Base-by-base conservation (phyloP, 2,888 invertebrate species). In the Carpatolechia fugitivella region DNA sequence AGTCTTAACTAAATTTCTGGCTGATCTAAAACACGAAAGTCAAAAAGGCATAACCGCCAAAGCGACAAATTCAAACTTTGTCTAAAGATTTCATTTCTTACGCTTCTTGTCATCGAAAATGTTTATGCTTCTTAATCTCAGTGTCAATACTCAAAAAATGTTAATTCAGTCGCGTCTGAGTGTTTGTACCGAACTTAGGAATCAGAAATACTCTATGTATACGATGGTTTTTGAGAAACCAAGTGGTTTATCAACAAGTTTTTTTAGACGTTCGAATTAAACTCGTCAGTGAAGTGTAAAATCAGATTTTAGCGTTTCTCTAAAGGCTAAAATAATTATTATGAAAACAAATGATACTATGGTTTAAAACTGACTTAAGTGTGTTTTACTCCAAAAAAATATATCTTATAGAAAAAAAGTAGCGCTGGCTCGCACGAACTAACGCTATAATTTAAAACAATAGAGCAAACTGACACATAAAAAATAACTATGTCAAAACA, bases 131-230 rank as follows among this genome's bases (percentile, higher is more conserved):
- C 67, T 69, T 74, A 82, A 78, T 77, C 79, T 73, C 71, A 70
- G 56, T 73, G 79, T 81, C 74, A 82, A 85, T 78, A 85, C 68
- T 70, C 61, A 60, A 67, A 71, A 71, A 76, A 76, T 72, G 76
- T 76, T 74, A 73, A 74, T 76, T 78, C 76, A 75, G 72, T 61
- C 57, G 61, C 67, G 64, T 54, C 30, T 48, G 55, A 84, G 82
- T 84, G 82, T 82, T 82, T 82, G 78, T 73, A 62, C 62, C 61
- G 63, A 66, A 68, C 48, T 48, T 18, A 6, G 31, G 31, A 6
- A 13, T 48, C 7, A 41, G 20, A 16, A 16, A 41, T 20, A 1
- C 41, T n/a, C n/a, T n/a, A n/a, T n/a, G n/a, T n/a, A 20, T 44
- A 10, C 6, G 24, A 44, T 44, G 29, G 18, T 44, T 13, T 24